These are phyloP conservation scores for Lepas anatifera DNA, from an alignment of 2,888 invertebrate genomes.

Conservation along the genomic window DNA sequence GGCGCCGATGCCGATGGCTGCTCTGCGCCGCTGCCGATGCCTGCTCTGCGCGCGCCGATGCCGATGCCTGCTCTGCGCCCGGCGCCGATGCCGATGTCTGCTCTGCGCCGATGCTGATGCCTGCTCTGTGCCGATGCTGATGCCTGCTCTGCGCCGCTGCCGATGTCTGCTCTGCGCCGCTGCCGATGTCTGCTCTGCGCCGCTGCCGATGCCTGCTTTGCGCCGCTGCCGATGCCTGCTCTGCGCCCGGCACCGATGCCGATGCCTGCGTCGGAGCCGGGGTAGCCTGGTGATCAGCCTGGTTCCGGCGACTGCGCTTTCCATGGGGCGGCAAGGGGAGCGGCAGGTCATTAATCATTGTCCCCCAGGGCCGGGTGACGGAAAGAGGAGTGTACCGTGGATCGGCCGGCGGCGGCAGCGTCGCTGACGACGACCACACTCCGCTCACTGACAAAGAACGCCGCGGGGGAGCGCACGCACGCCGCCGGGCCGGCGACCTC, in stretches of 20 bases:
- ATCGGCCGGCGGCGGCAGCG: neutral
- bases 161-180: neutral
- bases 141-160: neutral
- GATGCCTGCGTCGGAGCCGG: neutral
- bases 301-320: neutral
- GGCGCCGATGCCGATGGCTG: too few species aligned
- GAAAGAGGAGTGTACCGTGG: slow-evolving; percentile 12
- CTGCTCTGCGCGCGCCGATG: too few species aligned
- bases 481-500: neutral
- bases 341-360: slow-evolving; percentile 9
- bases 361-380: slow-evolving; percentile 12
- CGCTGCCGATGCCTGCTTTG: too few species aligned
- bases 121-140: too few species aligned
- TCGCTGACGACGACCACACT: too few species aligned
- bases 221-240: neutral
- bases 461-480: neutral
- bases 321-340: slow-evolving; percentile 3
- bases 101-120: too few species aligned
- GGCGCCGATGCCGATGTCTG: too few species aligned
- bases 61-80: too few species aligned
- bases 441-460: neutral
- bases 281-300: neutral
- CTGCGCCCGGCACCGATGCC: neutral
- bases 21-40: too few species aligned
- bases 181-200: neutral